Base-by-base conservation (phyloP, 2,888 invertebrate genomes). In the Cyclophora punctaria region DNA sequence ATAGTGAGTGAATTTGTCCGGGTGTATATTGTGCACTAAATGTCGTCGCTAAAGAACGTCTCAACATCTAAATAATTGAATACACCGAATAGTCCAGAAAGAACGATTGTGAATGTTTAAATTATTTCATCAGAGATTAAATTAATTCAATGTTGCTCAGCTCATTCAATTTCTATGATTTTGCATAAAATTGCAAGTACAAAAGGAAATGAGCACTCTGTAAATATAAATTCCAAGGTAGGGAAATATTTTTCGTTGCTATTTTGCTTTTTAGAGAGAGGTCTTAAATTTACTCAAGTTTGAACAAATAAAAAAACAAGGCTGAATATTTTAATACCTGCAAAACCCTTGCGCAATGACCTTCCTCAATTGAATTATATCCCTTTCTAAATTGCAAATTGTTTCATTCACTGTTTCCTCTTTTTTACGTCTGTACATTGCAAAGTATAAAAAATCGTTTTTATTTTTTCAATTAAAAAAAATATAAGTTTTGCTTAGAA, bases 361-460 rank as follows among this genome's bases (percentile, higher is more conserved):
- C 64, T 62, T 58, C 50, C 52, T 51, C 53, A 71, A 76, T 79
- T 74, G 67, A 77, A 77, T 80, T 76, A 73, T 68, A 63, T 69
- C 63, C 51, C 55, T 59, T 61, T 69, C 64, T 68, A 73, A 76
- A 78, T 76, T 77, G 68, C 68, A 74, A 75, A 79, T 78, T 72
- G 69, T 57, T 64, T 69, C 66, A 67, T 73, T 75, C 63, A 62
- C 59, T 65, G 20, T 20, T 20, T 20, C 33, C 34, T 44, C 5
- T n/a, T n/a, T 42, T 42, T 42, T 37, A 37, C 5, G 37, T 37
- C 37, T 5, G 37, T 37, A 5, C 37, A 2, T 37, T 37, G 1
- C 5, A 37, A 37, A 37, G 37, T 37, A 37, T 37, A 37, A 37
- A 37, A 37, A 37, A 37, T 37, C 5, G 4, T 37, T 37, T 37